phyloP scores from a whole-genome alignment of 2,888 invertebrate genomes.

The Dimorphilus gyrociliatus region DNA sequence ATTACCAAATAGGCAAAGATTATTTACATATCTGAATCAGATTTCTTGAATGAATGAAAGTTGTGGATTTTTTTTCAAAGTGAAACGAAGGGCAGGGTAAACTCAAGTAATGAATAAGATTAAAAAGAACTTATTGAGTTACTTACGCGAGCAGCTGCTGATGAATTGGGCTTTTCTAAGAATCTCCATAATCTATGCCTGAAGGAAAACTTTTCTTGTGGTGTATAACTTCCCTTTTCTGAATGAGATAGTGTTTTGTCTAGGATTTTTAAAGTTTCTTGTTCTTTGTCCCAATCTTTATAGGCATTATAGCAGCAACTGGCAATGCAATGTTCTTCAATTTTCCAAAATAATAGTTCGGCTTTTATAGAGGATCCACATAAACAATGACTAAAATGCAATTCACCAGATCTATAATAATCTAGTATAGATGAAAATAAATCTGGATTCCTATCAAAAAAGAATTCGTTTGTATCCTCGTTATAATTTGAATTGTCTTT shows the following conservation, averaged over 20 bases:
- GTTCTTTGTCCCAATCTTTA: slow-evolving; percentile 12
- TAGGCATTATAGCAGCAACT: slow-evolving; percentile 15
- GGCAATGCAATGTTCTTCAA: slow-evolving; percentile 11
- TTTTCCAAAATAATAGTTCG: slow-evolving; percentile 16
- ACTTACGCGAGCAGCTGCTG: slow-evolving; percentile 12
- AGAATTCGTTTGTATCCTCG: slow-evolving; percentile 10
- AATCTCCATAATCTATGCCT: slow-evolving; percentile 12
- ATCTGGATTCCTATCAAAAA: slow-evolving; percentile 18
- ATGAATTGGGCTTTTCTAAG: slow-evolving; percentile 14
- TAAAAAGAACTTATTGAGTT: background rate
- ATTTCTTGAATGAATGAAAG: too few relatives aligned
- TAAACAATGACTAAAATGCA: slow-evolving; percentile 15
- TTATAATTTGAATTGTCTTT: background rate
- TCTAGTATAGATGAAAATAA: slow-evolving; percentile 15
- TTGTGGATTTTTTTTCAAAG: too few relatives aligned
- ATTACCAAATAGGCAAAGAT: too few relatives aligned
- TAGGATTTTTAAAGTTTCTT: slow-evolving; percentile 12
- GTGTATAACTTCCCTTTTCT: slow-evolving; percentile 8
- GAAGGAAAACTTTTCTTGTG: background rate
- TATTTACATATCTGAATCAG: too few relatives aligned
- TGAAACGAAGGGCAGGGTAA: too few relatives aligned
- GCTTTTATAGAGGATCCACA: slow-evolving; percentile 12
- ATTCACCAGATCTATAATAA: slow-evolving; percentile 14
- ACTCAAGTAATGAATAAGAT: too few relatives aligned
- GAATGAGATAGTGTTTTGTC: too few relatives aligned